Base-by-base conservation (phyloP, 2,888 invertebrate species). In the Agriopis marginaria region DNA sequence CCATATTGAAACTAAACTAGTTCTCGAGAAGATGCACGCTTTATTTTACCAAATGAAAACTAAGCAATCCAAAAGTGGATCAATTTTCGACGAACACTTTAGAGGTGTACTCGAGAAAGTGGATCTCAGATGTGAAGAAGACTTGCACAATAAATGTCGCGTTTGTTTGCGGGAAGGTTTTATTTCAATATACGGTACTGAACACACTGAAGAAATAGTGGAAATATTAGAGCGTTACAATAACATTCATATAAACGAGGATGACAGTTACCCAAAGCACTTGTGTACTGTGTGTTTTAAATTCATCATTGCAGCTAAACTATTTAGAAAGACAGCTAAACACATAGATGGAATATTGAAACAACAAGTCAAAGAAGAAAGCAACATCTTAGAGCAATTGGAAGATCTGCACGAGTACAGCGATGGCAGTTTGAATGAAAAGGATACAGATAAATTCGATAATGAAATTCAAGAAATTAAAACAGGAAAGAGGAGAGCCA, bases 301-400 rank as follows among this genome's bases (percentile, higher is more conserved):
- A 66, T 89, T 92, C 74, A 63, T 90, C 10, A 81, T 84, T 76
- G 77, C 78, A 32, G 89, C 89, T 3, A 79, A 88, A 66, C 68
- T 82, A 14, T 92, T 93, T 72, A 83, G 85, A 64, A 88, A 85
- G 75, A 80, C 82, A 0, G 92, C 90, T 0, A 82, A 83, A 71
- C 77, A 80, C 65, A 82, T 88, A 1, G 82, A 88, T 1, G 78
- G 85, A 49, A 54, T 84, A n/a, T 77, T 92, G 23, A 82, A 78
- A 54, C 77, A 82, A 39, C 76, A 82, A 7, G 67, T 84, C 0
- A 85, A 84, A 76, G 70, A 80, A 61, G 83, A 83, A 75, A 51
- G 23, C 14, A 32, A 71, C 7, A 42, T n/a, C 17, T 61, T 69
- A 17, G 75, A 78, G 7, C 68, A 75, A 44, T 60, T 64, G 7